phyloP scores from a whole-genome alignment of 2,888 invertebrate genomes.

The Axea sp. region DNA sequence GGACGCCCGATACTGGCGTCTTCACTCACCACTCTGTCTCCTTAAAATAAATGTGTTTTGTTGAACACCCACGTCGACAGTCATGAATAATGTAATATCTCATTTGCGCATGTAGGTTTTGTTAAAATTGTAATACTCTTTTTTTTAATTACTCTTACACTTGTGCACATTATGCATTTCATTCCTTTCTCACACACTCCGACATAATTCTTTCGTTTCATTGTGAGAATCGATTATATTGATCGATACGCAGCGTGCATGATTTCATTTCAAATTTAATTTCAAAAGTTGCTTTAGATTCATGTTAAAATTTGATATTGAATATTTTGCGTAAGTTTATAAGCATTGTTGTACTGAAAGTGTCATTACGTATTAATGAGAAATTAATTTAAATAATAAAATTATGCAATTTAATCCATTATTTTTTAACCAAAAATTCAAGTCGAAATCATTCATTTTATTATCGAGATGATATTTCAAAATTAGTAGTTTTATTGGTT shows the following conservation, averaged over 20 bases:
- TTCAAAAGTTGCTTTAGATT: too few relatives aligned
- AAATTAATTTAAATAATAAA: too few relatives aligned
- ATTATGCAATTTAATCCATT: too few relatives aligned
- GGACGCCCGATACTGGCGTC: constrained; percentile 35
- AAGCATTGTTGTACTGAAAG: too few relatives aligned
- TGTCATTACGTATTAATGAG: too few relatives aligned
- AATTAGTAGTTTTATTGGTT: too few relatives aligned
- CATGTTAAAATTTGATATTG: too few relatives aligned
- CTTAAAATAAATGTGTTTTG: constrained; percentile 49
- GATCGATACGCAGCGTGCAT: constrained; percentile 13
- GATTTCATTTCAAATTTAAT: constrained; percentile 6
- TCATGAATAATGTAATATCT: constrained; percentile 54
- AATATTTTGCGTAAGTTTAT: too few relatives aligned
- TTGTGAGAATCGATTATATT: constrained; percentile 10
- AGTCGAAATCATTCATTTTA: too few relatives aligned
- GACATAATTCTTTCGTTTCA: constrained; percentile 34
- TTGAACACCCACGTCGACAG: constrained; percentile 50
- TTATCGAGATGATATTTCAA: too few relatives aligned
- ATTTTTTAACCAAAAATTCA: too few relatives aligned
- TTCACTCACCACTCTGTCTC: constrained; percentile 41
- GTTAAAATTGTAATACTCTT: constrained; percentile 50
- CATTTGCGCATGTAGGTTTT: constrained; percentile 52
- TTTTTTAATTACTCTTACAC: constrained; percentile 46
- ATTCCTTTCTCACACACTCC: constrained; percentile 5
- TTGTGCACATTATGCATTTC: constrained; percentile 15